Conservation (phyloP, 2,888 invertebrate species). For the Julus scanicus region DNA sequence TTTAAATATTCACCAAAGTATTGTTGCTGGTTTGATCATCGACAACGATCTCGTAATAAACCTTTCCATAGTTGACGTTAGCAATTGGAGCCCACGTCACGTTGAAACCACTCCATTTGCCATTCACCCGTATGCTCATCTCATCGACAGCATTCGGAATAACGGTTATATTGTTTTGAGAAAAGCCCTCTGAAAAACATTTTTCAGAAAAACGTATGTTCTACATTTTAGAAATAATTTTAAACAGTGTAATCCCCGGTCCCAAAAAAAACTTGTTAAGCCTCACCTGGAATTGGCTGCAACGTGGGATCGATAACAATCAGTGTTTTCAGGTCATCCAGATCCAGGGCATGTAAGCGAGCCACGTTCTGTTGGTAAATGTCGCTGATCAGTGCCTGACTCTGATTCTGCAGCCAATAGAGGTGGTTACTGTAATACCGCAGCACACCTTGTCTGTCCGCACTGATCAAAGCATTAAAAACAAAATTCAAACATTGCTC, state of each 20-base stretch:
- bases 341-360: constrained; percentile 67
- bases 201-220: no score
- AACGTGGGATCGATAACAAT: constrained; percentile 78
- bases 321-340: constrained; percentile 76
- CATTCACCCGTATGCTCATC: constrained; percentile 76
- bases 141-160: constrained; percentile 78
- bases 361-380: constrained; percentile 79
- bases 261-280: no score
- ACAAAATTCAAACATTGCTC: neutral
- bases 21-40: constrained; percentile 51
- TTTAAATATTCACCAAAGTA: neutral
- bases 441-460: constrained; percentile 71
- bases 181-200: neutral
- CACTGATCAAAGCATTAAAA: neutral
- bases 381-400: constrained; percentile 81
- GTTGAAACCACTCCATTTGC: constrained; percentile 83
- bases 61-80: constrained; percentile 81
- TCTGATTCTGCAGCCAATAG: constrained; percentile 82
- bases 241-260: no score
- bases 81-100: constrained; percentile 82
- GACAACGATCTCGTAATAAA: constrained; percentile 80
- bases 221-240: no score
- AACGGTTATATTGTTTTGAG: constrained; percentile 53
- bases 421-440: constrained; percentile 84
- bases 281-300: constrained; percentile 73